A percentile compares a stretch with the other conserved stretches of the same genome.
phyloP scores from a whole-genome alignment of 2,113 vertebrate genomes.

The Heteronetta atricapilla region DNA sequence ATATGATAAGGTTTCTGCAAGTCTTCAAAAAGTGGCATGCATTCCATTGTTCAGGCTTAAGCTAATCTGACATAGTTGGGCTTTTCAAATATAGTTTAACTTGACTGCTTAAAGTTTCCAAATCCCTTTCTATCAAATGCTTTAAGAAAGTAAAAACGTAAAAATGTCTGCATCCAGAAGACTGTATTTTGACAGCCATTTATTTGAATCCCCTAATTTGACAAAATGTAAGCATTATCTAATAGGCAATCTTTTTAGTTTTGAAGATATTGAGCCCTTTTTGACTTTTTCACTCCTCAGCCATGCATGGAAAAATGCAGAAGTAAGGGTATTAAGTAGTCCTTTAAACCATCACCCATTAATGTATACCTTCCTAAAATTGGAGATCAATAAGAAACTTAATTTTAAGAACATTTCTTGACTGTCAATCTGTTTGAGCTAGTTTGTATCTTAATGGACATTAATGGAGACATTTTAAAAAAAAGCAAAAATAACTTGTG shows the following conservation, averaged over 20 bases:
- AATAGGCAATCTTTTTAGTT: slow-evolving; percentile 13
- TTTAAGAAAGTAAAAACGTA: not conserved
- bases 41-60: not conserved
- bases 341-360: not conserved
- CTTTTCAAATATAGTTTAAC: not conserved
- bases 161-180: not conserved
- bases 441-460: not conserved
- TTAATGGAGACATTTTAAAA: not conserved
- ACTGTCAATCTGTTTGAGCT: not conserved
- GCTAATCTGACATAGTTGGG: not conserved
- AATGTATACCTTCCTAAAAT: not conserved
- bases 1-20: not conserved
- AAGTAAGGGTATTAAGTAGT: not conserved
- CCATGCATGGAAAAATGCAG: not conserved
- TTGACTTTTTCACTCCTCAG: not conserved
- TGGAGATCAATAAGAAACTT: not conserved
- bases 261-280: not conserved
- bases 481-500: slow-evolving; percentile 12
- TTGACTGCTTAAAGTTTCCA: not conserved
- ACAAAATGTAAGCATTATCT: not conserved
- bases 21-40: not conserved
- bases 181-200: not conserved
- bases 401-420: slow-evolving; percentile 12
- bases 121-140: not conserved
- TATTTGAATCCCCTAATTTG: not conserved